Evolutionary conservation across 2,888 invertebrate genomes (phyloP).

Genomic region (Crematogaster levior): DNA sequence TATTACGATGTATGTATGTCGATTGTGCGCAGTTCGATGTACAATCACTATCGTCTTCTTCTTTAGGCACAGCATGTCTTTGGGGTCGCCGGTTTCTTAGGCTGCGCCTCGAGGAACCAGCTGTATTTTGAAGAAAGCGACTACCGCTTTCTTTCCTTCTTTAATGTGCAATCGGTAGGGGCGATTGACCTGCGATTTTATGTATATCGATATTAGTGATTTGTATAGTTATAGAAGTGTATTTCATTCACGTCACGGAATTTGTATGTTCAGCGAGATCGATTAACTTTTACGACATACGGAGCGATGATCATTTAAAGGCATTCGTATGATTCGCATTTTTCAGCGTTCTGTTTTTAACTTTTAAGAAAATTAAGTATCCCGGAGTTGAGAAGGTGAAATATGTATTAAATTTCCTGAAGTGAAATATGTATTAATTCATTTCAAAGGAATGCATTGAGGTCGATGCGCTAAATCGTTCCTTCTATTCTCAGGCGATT

Average conservation of each 20-base stretch:
- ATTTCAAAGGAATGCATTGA: neutral
- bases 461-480: neutral
- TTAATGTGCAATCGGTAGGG: conserved; percentile 36
- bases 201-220: conserved; percentile 13
- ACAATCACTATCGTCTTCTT: conserved; percentile 79
- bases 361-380: conserved; percentile 11
- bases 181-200: conserved; percentile 20
- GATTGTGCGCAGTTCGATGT: conserved; percentile 81
- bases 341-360: neutral
- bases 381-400: neutral
- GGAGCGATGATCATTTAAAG: neutral
- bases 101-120: conserved; percentile 77
- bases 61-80: conserved; percentile 76
- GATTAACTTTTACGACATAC: no score
- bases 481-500: neutral
- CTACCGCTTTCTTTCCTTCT: conserved; percentile 14
- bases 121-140: conserved; percentile 7
- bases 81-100: conserved; percentile 70
- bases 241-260: neutral
- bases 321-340: neutral
- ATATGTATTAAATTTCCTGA: neutral
- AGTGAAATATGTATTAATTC: no score
- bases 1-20: conserved; percentile 75
- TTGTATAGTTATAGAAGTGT: neutral
- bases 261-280: neutral